phyloP scores from a whole-genome alignment of 2,113 vertebrate species.

The Chaetodon auriga region DNA sequence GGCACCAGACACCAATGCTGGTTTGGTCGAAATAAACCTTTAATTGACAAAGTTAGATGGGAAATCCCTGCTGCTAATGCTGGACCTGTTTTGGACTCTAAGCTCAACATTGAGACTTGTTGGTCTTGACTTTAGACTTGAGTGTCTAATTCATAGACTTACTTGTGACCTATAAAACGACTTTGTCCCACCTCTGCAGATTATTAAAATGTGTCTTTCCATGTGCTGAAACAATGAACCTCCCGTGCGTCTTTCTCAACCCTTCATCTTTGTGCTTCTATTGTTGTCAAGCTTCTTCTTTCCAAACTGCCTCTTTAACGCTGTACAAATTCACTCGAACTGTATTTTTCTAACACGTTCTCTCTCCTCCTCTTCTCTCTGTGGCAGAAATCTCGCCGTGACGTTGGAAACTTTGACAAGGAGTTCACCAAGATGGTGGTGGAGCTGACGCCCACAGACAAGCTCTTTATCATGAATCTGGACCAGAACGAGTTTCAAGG shows the following conservation, averaged over 20 bases:
- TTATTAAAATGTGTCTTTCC: conserved; percentile 28
- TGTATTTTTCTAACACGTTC: not conserved
- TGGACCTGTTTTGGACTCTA: not conserved
- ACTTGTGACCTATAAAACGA: not conserved
- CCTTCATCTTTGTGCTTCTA: conserved; percentile 54
- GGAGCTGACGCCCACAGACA: conserved; percentile 98
- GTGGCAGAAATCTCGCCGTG: conserved; percentile 91
- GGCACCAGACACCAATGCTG: too few relatives aligned
- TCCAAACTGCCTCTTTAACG: not conserved
- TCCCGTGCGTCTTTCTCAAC: conserved; percentile 5
- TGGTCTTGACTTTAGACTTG: not conserved
- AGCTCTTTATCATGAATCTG: conserved; percentile 99
- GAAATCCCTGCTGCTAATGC: too few relatives aligned
- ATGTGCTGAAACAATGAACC: conserved; percentile 33
- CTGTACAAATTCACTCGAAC: not conserved
- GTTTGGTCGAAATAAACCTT: too few relatives aligned
- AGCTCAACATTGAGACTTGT: not conserved
- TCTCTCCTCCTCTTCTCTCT: not conserved
- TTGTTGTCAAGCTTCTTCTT: conserved; percentile 24
- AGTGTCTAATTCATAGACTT: not conserved
- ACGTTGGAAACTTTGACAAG: conserved; percentile 98
- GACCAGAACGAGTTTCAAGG: conserved; percentile 99
- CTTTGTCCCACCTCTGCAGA: conserved; percentile 47
- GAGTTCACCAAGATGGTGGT: conserved; percentile 98
- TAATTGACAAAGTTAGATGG: too few relatives aligned